Conservation (phyloP, 2,888 invertebrate species). For the Deilephila elpenor region DNA sequence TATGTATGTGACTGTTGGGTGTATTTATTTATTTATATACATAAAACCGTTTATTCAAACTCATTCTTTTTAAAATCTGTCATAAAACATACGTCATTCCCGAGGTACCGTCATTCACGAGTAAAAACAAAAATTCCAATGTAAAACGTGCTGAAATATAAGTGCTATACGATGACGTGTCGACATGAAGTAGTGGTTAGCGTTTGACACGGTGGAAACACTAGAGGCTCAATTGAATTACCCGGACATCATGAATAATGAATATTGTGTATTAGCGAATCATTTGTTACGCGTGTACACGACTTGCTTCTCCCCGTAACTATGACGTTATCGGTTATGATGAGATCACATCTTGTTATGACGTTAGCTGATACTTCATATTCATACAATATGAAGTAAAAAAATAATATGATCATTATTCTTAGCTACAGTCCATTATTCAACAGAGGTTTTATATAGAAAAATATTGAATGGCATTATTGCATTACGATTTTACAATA, state of each 20-base stretch:
- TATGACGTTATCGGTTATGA: conserved; percentile 1
- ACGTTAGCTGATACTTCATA: not conserved
- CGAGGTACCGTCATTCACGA: not conserved
- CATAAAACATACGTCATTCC: no score
- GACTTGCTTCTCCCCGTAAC: not conserved
- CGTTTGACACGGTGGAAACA: conserved; percentile 5
- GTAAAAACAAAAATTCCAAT: not conserved
- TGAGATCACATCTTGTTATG: conserved; percentile 13
- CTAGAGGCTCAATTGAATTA: conserved; percentile 7
- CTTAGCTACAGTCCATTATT: no score
- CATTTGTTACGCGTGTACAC: conserved; percentile 19
- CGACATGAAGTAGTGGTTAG: conserved; percentile 13
- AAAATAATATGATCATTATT: not conserved
- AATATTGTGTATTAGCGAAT: conserved; percentile 19
- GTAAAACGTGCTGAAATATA: conserved; percentile 4
- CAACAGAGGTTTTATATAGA: no score
- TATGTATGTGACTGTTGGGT: no score
- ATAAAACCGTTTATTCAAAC: no score
- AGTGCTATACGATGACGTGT: conserved; percentile 2
- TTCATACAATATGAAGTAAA: not conserved
- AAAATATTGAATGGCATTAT: no score
- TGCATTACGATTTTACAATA: no score
- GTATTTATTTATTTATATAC: no score
- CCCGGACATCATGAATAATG: conserved; percentile 18
- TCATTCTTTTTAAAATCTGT: no score